Evolutionary conservation across 1,140 invertebrate species (phyloP).

Genomic region (Triops cancriformis): DNA sequence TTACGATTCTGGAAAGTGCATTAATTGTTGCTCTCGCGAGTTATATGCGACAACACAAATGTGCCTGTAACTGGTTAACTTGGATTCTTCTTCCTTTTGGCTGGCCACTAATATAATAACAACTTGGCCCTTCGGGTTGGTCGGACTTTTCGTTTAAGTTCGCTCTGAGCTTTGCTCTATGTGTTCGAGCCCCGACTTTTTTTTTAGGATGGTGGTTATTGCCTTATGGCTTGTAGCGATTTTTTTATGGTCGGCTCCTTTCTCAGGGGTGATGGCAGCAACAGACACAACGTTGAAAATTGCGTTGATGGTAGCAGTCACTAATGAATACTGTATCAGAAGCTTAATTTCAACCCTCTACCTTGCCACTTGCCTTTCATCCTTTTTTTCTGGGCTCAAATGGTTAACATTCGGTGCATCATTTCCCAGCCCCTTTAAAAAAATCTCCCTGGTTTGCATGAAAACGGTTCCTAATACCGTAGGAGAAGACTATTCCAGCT

Average conservation of each 20-base stretch:
- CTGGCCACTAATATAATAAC: not conserved
- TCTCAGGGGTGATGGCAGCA: not conserved
- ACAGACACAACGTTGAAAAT: not conserved
- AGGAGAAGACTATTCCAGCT: not conserved
- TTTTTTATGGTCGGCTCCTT: not conserved
- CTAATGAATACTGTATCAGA: slow-evolving; percentile 6
- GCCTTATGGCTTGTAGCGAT: slow-evolving; percentile 4
- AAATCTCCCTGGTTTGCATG: not conserved
- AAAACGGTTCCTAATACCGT: not conserved
- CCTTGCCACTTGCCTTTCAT: not conserved
- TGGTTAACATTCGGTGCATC: not conserved
- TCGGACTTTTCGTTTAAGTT: not conserved
- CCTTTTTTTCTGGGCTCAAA: not conserved
- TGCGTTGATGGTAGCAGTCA: not conserved
- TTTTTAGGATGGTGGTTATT: not conserved
- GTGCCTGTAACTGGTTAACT: not conserved
- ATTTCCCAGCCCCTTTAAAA: not conserved
- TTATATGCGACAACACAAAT: not conserved
- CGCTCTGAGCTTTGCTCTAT: not conserved
- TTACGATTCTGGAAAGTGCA: not conserved
- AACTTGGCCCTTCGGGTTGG: not conserved
- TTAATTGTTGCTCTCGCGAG: not conserved
- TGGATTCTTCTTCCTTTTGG: not conserved
- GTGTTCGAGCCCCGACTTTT: not conserved
- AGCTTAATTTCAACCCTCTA: not conserved